Base-by-base conservation (phyloP, 2,113 vertebrate species). In the Trematomus loennbergii region DNA sequence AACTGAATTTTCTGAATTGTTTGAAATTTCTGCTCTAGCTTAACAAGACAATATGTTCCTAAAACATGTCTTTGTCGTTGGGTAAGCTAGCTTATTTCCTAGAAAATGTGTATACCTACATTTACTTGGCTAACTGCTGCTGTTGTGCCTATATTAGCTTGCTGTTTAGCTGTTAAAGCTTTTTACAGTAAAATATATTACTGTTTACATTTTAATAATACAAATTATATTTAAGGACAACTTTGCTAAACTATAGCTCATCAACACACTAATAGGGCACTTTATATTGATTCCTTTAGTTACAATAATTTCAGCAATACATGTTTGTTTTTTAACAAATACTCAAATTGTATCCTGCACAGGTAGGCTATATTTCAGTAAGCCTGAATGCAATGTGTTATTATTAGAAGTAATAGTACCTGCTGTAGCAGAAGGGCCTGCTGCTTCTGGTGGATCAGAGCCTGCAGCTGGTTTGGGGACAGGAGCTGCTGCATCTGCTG, bases 381-480 rank as follows among this genome's bases (percentile, higher is more conserved):
- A 48, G 33, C 36, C 36, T 36, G 12, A 36, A 17, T 55, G 4
- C 16, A 18, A 7, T 53, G 12, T 18, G 17, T 6, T 62, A 54
- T 36, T 33, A 55, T 0, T 2, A 18, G 16, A 18, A 12, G 20
- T 65, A 17, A 12, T 9, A 45, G 40, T 97, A 99, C 97, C 97
- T 98, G 97, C 93, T 98, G 97, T 79, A 98, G 94, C 92, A 98
- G 95, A 78, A 99, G 96, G 1, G 96, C 96, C 90, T 98, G 97
- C 86, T 98, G 97, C 87, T 98, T 97, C 79, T 98, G 97, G 4
- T 90, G 91, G 70, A 99, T 95, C 87, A 99, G 96, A 79, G 95
- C 96, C 91, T 98, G 97, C 71, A 99, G 96, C 90, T 98, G 97
- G 91, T 95, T 96, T 0, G 96, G 95, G 78, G 96, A 96, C 84